Evolutionary conservation across 30 jellyfish, hydroid and myxozoan species (phyloP).

Genomic region (Clytia hemisphaerica): DNA sequence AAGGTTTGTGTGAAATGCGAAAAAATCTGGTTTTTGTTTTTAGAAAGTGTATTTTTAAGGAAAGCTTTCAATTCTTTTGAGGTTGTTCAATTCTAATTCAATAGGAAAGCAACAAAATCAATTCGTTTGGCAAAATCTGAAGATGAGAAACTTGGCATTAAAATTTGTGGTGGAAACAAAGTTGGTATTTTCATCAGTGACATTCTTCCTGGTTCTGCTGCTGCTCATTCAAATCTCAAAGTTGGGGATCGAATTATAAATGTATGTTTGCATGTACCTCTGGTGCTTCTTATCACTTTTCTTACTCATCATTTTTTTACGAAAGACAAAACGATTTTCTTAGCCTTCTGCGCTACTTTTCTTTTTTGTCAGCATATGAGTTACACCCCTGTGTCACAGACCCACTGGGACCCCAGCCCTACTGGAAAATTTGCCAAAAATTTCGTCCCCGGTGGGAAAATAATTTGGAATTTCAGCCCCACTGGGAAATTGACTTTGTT

Average conservation of each 20-base stretch:
- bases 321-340: not conserved
- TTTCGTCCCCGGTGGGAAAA: no score
- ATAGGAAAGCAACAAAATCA: constrained; percentile 43
- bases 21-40: no score
- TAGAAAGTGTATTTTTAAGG: not conserved
- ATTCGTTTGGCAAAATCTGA: constrained; percentile 47
- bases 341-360: not conserved
- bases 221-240: constrained; percentile 58
- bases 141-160: constrained; percentile 45
- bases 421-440: no score
- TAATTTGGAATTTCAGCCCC: not conserved
- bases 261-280: constrained; percentile 23
- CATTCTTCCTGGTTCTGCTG: constrained; percentile 56
- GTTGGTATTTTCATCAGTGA: constrained; percentile 60
- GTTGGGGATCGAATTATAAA: constrained; percentile 68
- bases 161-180: constrained; percentile 64
- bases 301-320: no score
- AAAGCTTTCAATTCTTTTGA: not conserved
- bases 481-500: no score
- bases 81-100: no score
- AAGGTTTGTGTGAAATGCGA: no score
- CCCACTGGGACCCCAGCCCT: no score
- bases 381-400: no score
- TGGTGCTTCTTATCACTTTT: constrained; percentile 4
- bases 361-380: not conserved